These are phyloP conservation scores for Drosophila sulfurigaster DNA, from an alignment of 1,140 invertebrate species.

Conservation along the genomic window DNA sequence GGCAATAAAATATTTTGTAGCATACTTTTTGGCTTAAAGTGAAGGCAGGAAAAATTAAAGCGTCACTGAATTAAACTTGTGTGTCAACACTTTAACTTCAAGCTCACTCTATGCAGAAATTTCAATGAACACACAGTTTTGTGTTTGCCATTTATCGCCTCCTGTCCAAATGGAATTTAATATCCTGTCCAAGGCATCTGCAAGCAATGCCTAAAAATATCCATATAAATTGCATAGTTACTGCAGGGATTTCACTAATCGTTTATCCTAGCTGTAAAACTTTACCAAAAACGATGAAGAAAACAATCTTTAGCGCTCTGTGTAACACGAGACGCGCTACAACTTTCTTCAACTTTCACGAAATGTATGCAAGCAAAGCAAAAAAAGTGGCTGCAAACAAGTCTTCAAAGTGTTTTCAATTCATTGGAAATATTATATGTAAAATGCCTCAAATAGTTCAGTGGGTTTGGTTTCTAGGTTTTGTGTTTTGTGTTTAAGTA, in stretches of 20 bases:
- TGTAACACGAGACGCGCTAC: neutral
- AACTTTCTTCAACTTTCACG: neutral
- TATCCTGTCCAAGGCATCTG: neutral
- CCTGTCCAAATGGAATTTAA: neutral
- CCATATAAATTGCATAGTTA: slow-evolving; percentile 8
- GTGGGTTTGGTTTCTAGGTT: neutral
- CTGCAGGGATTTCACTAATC: neutral
- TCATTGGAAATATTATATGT: neutral
- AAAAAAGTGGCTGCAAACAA: neutral
- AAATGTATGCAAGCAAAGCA: too few relatives aligned
- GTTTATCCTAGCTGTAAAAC: neutral
- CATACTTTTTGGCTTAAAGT: slow-evolving; percentile 35
- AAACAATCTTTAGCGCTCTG: too few relatives aligned
- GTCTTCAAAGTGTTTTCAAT: neutral
- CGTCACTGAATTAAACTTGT: neutral
- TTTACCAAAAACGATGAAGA: neutral
- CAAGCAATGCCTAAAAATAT: neutral
- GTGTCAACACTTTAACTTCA: slow-evolving; percentile 13
- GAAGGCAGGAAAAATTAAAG: neutral
- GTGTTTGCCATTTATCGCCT: neutral
- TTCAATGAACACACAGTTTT: slow-evolving; percentile 1
- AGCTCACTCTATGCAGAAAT: neutral
- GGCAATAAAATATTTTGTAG: slow-evolving; percentile 47
- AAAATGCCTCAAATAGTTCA: neutral
- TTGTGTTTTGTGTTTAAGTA: neutral